Conservation (phyloP, 2,113 vertebrate genomes). For the Cathartes aura region DNA sequence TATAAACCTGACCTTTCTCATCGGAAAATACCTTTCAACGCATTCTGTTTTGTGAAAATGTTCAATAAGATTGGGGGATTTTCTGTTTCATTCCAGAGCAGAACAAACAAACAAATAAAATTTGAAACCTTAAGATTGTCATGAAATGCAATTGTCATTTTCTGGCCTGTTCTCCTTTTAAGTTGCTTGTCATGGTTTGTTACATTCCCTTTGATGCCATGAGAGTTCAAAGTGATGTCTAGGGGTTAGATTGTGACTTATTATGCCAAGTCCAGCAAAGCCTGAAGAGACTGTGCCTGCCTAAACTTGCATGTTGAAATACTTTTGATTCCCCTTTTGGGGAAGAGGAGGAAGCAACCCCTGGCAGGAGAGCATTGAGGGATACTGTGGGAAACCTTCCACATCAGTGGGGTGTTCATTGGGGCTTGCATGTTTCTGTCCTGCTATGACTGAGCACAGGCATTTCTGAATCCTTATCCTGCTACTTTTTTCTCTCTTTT, state of each 20-base stretch:
- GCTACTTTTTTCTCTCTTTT: neutral
- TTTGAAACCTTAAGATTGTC: constrained; percentile 45
- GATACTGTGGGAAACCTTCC: neutral
- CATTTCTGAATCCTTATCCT: neutral
- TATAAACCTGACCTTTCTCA: constrained; percentile 40
- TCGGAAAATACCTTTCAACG: constrained; percentile 21
- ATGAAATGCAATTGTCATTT: constrained; percentile 49
- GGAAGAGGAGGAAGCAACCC: neutral
- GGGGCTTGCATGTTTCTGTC: neutral
- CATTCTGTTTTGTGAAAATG: constrained; percentile 2
- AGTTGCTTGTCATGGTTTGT: constrained; percentile 62
- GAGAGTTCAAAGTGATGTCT: constrained; percentile 61
- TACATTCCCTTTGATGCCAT: constrained; percentile 50
- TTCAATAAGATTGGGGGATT: neutral
- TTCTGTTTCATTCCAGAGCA: constrained; percentile 26
- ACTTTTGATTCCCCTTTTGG: constrained; percentile 11
- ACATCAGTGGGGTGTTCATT: neutral
- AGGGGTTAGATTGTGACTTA: constrained; percentile 49
- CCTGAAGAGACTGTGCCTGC: constrained; percentile 15
- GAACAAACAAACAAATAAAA: constrained; percentile 57
- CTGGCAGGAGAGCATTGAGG: neutral
- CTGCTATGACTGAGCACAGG: neutral
- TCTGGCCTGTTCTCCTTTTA: constrained; percentile 41
- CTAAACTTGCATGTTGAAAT: constrained; percentile 24
- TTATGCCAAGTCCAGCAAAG: constrained; percentile 41